Percentiles rank a stretch among this genome's conserved stretches.
Conservation (phyloP, 2,888 invertebrate species). For the Cerceris rybyensis region DNA sequence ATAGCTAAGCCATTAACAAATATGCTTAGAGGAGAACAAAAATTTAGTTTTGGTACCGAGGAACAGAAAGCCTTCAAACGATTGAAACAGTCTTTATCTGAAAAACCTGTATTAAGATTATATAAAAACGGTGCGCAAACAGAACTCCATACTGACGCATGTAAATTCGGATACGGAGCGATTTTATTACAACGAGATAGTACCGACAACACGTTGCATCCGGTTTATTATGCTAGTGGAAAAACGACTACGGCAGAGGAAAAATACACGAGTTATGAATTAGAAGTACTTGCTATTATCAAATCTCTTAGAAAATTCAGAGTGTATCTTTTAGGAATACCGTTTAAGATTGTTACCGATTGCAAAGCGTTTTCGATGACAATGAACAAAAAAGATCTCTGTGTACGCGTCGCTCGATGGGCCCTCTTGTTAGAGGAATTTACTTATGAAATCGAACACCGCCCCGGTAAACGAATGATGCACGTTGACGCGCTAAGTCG, state of each 20-base stretch:
- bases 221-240: slow-evolving; percentile 13
- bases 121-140: background rate
- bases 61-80: background rate
- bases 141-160: slow-evolving; percentile 11
- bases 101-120: slow-evolving; percentile 7
- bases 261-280: slow-evolving; percentile 6
- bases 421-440: slow-evolving; percentile 53
- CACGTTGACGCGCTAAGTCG: slow-evolving; percentile 62
- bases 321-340: slow-evolving; percentile 61
- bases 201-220: slow-evolving; percentile 8
- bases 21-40: background rate
- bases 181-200: slow-evolving; percentile 13
- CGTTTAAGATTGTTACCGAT: slow-evolving; percentile 64
- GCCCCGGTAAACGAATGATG: slow-evolving; percentile 49
- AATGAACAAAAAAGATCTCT: slow-evolving; percentile 44
- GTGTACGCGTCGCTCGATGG: slow-evolving; percentile 54
- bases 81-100: background rate
- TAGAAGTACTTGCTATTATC: slow-evolving; percentile 48
- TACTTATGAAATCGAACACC: slow-evolving; percentile 50
- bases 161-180: slow-evolving; percentile 3
- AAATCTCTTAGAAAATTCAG: slow-evolving; percentile 58
- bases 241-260: slow-evolving; percentile 16
- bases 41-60: background rate
- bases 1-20: background rate
- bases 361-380: slow-evolving; percentile 58